These are phyloP conservation scores for Tetramorium alpestre DNA, from an alignment of 1,140 invertebrate genomes.

Conservation along the genomic window DNA sequence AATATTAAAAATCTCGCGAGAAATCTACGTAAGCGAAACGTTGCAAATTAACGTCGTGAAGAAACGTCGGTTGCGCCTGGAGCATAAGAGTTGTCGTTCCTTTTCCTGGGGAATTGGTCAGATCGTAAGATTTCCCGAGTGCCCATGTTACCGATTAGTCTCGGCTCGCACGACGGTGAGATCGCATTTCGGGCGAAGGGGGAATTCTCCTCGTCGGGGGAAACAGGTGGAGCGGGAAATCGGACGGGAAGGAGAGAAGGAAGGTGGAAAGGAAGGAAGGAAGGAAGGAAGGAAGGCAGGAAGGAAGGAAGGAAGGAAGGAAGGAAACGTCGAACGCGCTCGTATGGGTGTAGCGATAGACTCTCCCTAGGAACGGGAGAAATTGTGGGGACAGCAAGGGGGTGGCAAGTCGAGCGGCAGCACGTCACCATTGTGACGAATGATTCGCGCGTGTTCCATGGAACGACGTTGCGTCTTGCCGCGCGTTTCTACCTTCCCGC, in stretches of 20 bases:
- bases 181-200: constrained; percentile 42
- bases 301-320: constrained; percentile 51
- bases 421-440: constrained; percentile 57
- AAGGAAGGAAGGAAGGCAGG: neutral
- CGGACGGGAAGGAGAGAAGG: constrained; percentile 24
- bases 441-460: constrained; percentile 51
- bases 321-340: constrained; percentile 43
- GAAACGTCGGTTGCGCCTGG: constrained; percentile 49
- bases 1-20: constrained; percentile 46
- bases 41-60: constrained; percentile 40
- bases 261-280: neutral
- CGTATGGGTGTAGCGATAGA: constrained; percentile 26
- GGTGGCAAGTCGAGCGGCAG: constrained; percentile 20
- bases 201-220: constrained; percentile 39
- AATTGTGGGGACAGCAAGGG: neutral
- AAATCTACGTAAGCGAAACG: constrained; percentile 39
- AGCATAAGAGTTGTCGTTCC: constrained; percentile 43
- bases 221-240: constrained; percentile 52
- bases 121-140: constrained; percentile 68
- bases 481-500: constrained; percentile 29
- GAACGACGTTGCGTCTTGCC: constrained; percentile 32
- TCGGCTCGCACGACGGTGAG: neutral
- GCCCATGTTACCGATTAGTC: constrained; percentile 70
- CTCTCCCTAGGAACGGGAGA: constrained; percentile 11
- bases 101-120: constrained; percentile 65